These are phyloP conservation scores for Hippoglossus stenolepis DNA, from an alignment of 2,113 vertebrate species.

Conservation along the genomic window DNA sequence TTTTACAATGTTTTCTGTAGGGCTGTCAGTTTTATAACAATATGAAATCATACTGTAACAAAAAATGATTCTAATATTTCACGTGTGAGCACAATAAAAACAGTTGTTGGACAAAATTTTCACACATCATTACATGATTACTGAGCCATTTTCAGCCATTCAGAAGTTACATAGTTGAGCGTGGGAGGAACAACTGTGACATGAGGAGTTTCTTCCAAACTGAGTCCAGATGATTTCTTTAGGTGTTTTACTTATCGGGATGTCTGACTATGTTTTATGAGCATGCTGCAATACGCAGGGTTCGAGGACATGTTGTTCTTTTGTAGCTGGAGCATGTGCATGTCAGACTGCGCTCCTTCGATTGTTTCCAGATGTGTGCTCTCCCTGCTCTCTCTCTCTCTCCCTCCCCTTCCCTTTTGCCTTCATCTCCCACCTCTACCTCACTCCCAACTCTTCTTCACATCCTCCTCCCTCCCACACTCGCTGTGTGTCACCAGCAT, in stretches of 20 bases:
- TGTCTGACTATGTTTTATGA: constrained; percentile 6
- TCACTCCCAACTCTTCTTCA: constrained; percentile 20
- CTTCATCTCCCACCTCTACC: constrained; percentile 65
- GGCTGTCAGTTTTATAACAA: neutral
- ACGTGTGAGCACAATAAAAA: too few species aligned
- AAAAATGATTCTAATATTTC: neutral
- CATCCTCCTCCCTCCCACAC: constrained; percentile 48
- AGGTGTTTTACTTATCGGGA: neutral
- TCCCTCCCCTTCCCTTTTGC: neutral
- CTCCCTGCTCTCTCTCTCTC: constrained; percentile 30
- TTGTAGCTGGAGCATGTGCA: constrained; percentile 71
- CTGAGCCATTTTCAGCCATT: neutral
- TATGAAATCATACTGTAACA: neutral
- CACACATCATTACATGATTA: neutral
- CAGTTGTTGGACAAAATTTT: neutral
- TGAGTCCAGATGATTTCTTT: constrained; percentile 1
- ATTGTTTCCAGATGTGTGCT: constrained; percentile 83
- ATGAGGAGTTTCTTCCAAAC: neutral
- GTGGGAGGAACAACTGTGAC: too few species aligned
- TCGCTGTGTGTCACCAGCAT: constrained; percentile 35
- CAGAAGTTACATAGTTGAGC: too few species aligned
- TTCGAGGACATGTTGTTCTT: constrained; percentile 79
- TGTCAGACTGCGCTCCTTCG: constrained; percentile 51
- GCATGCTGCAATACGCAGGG: constrained; percentile 10
- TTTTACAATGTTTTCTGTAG: neutral